Percentiles rank a stretch among this genome's conserved stretches.
These are phyloP conservation scores for Philopotamus ludificatus DNA, from an alignment of 1,140 invertebrate genomes.

Conservation along the genomic window DNA sequence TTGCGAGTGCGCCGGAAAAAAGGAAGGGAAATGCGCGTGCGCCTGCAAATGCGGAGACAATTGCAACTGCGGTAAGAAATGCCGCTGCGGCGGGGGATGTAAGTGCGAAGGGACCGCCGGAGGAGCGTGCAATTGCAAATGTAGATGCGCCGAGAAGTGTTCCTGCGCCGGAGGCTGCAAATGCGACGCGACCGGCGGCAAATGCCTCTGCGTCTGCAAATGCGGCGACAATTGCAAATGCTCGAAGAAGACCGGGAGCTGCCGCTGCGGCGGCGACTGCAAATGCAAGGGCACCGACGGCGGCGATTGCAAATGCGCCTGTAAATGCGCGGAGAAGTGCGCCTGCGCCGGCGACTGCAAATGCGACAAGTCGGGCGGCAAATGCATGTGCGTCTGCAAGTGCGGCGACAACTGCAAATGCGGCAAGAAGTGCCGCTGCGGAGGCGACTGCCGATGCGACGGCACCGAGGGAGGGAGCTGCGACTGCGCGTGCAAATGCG, in stretches of 20 bases:
- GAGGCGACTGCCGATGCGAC: constrained; percentile 24
- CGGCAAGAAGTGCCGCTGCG: constrained; percentile 18
- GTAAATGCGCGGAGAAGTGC: constrained; percentile 35
- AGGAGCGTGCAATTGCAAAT: constrained; percentile 15
- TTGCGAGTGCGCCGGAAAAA: constrained; percentile 43
- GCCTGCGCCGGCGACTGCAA: constrained; percentile 11
- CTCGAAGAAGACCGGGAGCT: constrained; percentile 19
- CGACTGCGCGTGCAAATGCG: constrained; percentile 39
- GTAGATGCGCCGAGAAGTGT: constrained; percentile 26
- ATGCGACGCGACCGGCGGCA: constrained; percentile 39
- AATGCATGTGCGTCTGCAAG: constrained; percentile 45
- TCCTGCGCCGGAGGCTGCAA: constrained; percentile 43
- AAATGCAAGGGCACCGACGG: constrained; percentile 27
- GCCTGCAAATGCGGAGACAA: constrained; percentile 46
- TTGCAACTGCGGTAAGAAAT: constrained; percentile 43
- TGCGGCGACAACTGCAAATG: constrained; percentile 45
- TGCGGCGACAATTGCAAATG: constrained; percentile 11
- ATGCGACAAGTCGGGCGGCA: constrained; percentile 34
- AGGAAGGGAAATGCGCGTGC: constrained; percentile 39
- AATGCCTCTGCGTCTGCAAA: constrained; percentile 30
- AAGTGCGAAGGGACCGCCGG: constrained; percentile 22
- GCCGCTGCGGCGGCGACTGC: constrained; percentile 33
- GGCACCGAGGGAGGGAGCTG: constrained; percentile 42
- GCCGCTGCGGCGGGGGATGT: constrained; percentile 14
- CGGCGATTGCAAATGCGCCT: constrained; percentile 29